Evolutionary conservation across 2,888 invertebrate genomes (phyloP), one percentile per base, ranked within the genome.

Genomic region (Eristalis pertinax): DNA sequence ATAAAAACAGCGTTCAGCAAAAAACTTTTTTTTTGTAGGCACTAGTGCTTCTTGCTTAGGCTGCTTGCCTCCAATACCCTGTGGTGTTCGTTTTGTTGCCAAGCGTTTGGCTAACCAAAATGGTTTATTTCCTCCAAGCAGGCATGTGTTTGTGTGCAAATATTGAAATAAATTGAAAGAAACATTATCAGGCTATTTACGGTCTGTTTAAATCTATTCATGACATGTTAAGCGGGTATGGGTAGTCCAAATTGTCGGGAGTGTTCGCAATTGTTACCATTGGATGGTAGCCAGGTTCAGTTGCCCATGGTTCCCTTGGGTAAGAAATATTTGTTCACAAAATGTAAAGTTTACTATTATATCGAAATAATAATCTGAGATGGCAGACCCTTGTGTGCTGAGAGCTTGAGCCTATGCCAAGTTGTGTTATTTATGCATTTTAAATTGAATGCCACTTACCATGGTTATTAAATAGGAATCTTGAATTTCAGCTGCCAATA

Each of bases 151-250:
- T 79, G 69, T 84, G 84, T 83, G 72, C 72, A 87, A 87, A 87
- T 87, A 87, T 87, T 87, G 87, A 87, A 87, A 87, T 87, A 87
- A 87, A 87, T 87, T 87, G 87, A 87, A 87, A 84, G 87, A 87
- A 87, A 72, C 84, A 87, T 87, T 87, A 87, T 87, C 83, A 84
- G 87, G 87, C 87, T 87, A 87, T 87, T 87, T 87, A 87, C 87
- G 87, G 83, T 87, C 87, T 84, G 87, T 84, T 87, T 87, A 84
- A 87, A 87, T 87, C 87, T 87, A 87, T 87, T 87, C 87, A 87
- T 87, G 84, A 72, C 75, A 87, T 74, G 65, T 74, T 74, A 58
- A 67, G 22, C n/a, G 13, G 29, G 29, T n/a, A n/a, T 58, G 50
- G 35, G 19, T 60, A 7, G 19, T 26, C 50, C 4, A n/a, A 32